Percentiles rank a stretch among this genome's conserved stretches.
phyloP scores from a whole-genome alignment of 1,140 invertebrate genomes.

The Cyclina sinensis region DNA sequence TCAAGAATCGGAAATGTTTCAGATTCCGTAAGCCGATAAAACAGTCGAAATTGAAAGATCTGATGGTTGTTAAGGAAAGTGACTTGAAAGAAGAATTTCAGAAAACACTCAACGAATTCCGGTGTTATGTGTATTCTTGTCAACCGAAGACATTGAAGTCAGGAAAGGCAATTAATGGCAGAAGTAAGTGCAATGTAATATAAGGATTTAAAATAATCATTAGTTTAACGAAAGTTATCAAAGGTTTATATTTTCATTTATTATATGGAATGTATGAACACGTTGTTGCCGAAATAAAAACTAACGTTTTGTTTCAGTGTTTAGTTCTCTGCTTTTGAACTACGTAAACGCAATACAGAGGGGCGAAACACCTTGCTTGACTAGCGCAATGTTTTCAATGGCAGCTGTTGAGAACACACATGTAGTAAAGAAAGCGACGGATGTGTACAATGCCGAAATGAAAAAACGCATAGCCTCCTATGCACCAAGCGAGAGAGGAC shows the following conservation, averaged over 20 bases:
- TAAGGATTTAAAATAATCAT: neutral
- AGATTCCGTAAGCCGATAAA: neutral
- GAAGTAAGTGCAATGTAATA: neutral
- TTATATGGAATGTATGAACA: neutral
- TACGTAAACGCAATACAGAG: neutral
- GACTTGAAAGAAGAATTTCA: neutral
- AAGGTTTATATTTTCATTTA: neutral
- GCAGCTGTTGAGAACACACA: neutral
- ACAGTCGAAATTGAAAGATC: neutral
- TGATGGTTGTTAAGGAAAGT: neutral
- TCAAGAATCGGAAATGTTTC: slow-evolving; percentile 1
- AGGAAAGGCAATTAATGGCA: slow-evolving; percentile 16
- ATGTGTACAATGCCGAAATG: neutral
- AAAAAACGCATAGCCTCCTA: neutral
- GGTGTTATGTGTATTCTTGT: neutral
- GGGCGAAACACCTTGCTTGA: neutral
- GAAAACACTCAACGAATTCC: neutral
- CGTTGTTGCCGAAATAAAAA: neutral
- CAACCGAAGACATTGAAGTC: neutral
- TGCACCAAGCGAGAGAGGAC: neutral
- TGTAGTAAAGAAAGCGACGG: neutral
- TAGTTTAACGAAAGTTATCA: no score
- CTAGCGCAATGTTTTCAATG: neutral
- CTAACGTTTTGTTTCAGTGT: neutral
- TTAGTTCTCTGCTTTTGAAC: neutral